Base-by-base conservation (phyloP, 1,140 invertebrate genomes). In the Goniozus legneri region DNA sequence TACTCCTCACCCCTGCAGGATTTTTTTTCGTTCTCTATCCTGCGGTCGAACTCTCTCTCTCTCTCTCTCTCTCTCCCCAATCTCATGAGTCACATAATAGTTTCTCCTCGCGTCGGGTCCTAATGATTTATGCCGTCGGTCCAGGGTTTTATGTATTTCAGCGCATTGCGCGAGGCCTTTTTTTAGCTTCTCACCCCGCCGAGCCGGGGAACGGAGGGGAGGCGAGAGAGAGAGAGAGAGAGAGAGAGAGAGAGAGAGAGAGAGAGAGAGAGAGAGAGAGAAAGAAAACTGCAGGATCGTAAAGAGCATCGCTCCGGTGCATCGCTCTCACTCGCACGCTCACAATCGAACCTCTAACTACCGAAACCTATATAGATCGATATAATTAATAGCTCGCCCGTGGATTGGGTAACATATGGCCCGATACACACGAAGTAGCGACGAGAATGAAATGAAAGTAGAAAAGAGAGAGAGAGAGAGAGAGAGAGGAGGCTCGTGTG, bases 321-420 rank as follows among this genome's bases (percentile, higher is more conserved):
- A 18, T 16, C 36, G n/a, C 47, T 56, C 32, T 46, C 47, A 49
- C 41, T 52, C 50, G 50, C 48, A 53, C 47, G 43, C n/a, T n/a
- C n/a, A n/a, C n/a, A n/a, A n/a, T n/a, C n/a, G n/a, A n/a, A n/a
- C n/a, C n/a, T 52, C 61, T 62, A 61, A 62, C 48, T 55, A 62
- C n/a, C 56, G 45, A 37, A 58, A 55, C 52, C 58, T 62, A 65
- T 63, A 66, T 65, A 70, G 66, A 73, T 72, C 64, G 67, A 71
- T 71, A 69, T 73, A 73, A 74, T 72, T 72, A 74, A 74, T 72
- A 71, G 69, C 65, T 65, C 56, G 50, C 54, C 44, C 60, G 58
- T 61, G 44, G 54, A 73, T 72, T 65, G 64, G 60, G 67, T 69
- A 71, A 73, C 71, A 73, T 73, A 73, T 73, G 71, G 67, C 58